Conservation (phyloP, 2,113 vertebrate genomes). For the human region GRCh38 chr5:97472501-97473000, state of each 20-base stretch:
- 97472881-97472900: neutral
- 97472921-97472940: neutral
- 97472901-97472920: neutral
- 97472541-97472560: neutral
- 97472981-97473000: neutral
- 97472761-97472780: neutral
- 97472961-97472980: neutral
- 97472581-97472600: neutral
- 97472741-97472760: neutral
- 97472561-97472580: neutral
- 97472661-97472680: neutral
- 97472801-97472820: neutral
- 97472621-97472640: neutral
- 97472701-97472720: neutral
- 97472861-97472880: neutral
- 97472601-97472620: neutral
- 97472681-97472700: neutral
- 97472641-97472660: neutral
- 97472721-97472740: neutral
- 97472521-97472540: neutral
- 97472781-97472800: neutral
- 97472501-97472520: neutral
- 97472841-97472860: neutral
- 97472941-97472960: neutral
- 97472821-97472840: neutral